Evolutionary conservation across 2,113 vertebrate genomes (phyloP).

Genomic region (Amphilophus citrinellus): DNA sequence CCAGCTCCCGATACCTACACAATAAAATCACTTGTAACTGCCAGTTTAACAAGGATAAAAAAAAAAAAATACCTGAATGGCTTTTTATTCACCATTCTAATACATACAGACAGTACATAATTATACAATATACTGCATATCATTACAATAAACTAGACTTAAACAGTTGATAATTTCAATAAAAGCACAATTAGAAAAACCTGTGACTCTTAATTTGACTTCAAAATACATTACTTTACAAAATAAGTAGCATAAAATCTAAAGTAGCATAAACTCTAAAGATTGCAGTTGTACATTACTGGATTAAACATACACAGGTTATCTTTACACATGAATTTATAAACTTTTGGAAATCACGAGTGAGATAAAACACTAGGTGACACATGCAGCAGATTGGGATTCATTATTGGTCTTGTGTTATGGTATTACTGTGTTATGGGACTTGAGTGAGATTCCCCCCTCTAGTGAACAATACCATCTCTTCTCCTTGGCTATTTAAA

Average conservation of each 20-base stretch:
- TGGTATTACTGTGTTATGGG: not conserved
- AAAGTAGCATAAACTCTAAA: not conserved
- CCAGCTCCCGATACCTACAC: constrained; percentile 80
- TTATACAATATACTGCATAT: not conserved
- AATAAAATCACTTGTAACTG: not conserved
- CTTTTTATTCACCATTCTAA: not conserved
- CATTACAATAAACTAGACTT: not conserved
- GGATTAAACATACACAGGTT: not conserved
- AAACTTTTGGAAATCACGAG: constrained; percentile 1
- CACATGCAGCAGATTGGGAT: not conserved
- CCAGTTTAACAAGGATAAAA: not conserved
- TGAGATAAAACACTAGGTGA: not conserved
- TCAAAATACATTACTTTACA: not conserved
- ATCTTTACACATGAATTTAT: not conserved
- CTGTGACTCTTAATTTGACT: not conserved
- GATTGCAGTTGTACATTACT: not conserved
- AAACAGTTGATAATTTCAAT: not conserved
- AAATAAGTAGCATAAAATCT: too few species aligned
- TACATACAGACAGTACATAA: not conserved
- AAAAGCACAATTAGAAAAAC: not conserved
- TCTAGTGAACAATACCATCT: too few species aligned
- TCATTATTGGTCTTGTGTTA: not conserved
- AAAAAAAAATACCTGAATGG: not conserved
- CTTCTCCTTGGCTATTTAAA: too few species aligned
- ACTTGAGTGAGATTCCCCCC: not conserved